phyloP scores from a whole-genome alignment of 1,140 invertebrate species.

The Pogonognathellus flavescens region DNA sequence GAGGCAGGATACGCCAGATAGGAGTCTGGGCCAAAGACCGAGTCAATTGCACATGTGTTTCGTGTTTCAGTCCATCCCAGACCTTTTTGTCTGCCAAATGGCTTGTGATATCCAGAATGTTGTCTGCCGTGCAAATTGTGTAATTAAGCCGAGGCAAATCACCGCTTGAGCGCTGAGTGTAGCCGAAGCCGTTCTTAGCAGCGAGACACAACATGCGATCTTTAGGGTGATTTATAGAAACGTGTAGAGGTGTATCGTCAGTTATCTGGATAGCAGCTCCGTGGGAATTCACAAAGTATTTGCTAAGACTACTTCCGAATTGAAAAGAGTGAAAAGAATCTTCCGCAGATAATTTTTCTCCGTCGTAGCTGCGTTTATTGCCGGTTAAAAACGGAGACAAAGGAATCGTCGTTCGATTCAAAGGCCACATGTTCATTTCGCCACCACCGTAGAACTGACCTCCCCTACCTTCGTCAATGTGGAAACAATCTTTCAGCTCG shows the following conservation, averaged over 20 bases:
- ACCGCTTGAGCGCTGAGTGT: slow-evolving; percentile 78
- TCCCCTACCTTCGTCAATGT: slow-evolving; percentile 71
- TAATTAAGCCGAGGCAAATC: slow-evolving; percentile 83
- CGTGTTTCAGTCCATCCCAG: slow-evolving; percentile 84
- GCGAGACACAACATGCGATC: slow-evolving; percentile 78
- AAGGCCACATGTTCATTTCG: slow-evolving; percentile 84
- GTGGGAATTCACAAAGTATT: slow-evolving; percentile 87
- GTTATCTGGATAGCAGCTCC: slow-evolving; percentile 85
- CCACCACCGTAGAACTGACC: slow-evolving; percentile 76
- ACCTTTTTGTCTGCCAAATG: slow-evolving; percentile 71
- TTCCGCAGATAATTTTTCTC: not conserved
- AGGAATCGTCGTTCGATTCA: slow-evolving; percentile 80
- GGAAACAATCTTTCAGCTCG: slow-evolving; percentile 85
- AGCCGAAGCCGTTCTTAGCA: slow-evolving; percentile 79
- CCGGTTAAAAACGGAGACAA: slow-evolving; percentile 86
- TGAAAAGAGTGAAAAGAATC: slow-evolving; percentile 69
- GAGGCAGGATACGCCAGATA: slow-evolving; percentile 84
- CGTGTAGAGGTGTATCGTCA: slow-evolving; percentile 82
- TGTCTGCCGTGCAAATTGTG: slow-evolving; percentile 85
- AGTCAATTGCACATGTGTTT: slow-evolving; percentile 80
- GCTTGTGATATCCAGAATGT: slow-evolving; percentile 68
- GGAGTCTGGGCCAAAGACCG: slow-evolving; percentile 84
- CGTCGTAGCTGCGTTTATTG: slow-evolving; percentile 73
- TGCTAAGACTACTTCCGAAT: slow-evolving; percentile 84
- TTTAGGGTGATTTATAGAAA: slow-evolving; percentile 79